Conservation (phyloP, 2,797 vertebrate species). For the Salarias fasciatus region DNA sequence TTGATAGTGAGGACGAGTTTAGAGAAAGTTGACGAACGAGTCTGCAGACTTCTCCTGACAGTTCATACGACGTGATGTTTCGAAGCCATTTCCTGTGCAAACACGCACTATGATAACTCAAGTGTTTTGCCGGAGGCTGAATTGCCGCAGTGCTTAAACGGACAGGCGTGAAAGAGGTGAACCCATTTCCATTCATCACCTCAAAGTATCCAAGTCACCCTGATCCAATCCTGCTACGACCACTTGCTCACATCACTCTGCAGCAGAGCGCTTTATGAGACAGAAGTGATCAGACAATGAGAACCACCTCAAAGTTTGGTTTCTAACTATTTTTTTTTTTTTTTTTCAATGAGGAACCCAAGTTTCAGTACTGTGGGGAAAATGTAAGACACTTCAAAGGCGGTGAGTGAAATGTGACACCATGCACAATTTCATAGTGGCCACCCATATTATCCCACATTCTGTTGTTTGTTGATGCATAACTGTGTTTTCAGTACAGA, state of each 20-base stretch:
- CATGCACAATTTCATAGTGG: conserved; percentile 14
- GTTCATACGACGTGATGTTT: conserved; percentile 23
- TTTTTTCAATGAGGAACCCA: not conserved
- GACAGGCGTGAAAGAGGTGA: not conserved
- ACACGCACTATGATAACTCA: conserved; percentile 5
- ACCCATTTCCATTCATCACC: conserved; percentile 2
- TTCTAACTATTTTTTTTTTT: not conserved
- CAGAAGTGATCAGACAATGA: conserved; percentile 2
- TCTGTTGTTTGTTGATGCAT: conserved; percentile 39
- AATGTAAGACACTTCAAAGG: conserved; percentile 7
- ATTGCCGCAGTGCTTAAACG: conserved; percentile 9
- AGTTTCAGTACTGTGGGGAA: not conserved
- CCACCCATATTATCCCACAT: conserved; percentile 12
- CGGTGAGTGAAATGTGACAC: conserved; percentile 20
- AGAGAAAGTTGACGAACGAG: conserved; percentile 3
- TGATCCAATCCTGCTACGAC: conserved; percentile 4
- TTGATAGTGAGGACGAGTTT: conserved; percentile 30
- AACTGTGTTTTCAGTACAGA: conserved; percentile 12
- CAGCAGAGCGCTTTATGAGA: conserved; percentile 2
- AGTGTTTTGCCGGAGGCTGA: conserved; percentile 17
- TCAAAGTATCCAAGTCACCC: not conserved
- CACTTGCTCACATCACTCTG: not conserved
- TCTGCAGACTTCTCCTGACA: conserved; percentile 8
- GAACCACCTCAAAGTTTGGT: conserved; percentile 13
- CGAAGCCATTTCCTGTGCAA: conserved; percentile 19